phyloP scores from a whole-genome alignment of 2,888 invertebrate species.

The Epinotia ramella region DNA sequence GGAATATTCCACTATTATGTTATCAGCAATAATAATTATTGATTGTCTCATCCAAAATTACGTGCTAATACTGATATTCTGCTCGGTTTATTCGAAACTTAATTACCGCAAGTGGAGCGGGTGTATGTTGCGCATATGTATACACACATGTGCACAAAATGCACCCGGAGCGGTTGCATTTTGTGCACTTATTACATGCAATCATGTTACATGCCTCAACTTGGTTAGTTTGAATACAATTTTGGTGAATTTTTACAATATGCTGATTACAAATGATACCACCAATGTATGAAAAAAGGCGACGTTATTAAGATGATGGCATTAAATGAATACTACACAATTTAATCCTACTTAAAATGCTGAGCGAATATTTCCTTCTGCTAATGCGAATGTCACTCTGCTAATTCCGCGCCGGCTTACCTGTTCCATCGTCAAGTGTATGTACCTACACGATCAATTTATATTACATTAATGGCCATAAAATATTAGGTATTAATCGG shows the following conservation, averaged over 20 bases:
- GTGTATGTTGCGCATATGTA: not conserved
- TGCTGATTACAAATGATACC: no score
- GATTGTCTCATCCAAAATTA: not conserved
- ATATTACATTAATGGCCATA: conserved; percentile 20
- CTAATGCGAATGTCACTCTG: conserved; percentile 18
- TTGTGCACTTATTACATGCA: no score
- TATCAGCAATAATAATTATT: not conserved
- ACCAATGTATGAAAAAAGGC: not conserved
- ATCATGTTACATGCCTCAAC: no score
- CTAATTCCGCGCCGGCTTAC: conserved; percentile 24
- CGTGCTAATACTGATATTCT: not conserved
- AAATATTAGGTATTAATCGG: conserved; percentile 11
- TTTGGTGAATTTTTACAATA: no score
- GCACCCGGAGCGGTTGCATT: no score
- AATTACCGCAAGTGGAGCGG: not conserved
- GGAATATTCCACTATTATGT: not conserved
- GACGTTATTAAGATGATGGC: not conserved
- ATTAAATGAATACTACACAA: not conserved
- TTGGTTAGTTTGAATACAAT: no score
- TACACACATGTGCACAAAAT: no score
- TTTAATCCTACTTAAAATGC: conserved; percentile 19
- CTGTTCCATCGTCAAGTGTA: conserved; percentile 24
- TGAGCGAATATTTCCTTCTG: conserved; percentile 12
- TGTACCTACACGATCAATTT: conserved; percentile 9
- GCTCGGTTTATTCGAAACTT: not conserved